Base-by-base conservation (phyloP, 2,888 invertebrate genomes). In the Malachius bipustulatus region DNA sequence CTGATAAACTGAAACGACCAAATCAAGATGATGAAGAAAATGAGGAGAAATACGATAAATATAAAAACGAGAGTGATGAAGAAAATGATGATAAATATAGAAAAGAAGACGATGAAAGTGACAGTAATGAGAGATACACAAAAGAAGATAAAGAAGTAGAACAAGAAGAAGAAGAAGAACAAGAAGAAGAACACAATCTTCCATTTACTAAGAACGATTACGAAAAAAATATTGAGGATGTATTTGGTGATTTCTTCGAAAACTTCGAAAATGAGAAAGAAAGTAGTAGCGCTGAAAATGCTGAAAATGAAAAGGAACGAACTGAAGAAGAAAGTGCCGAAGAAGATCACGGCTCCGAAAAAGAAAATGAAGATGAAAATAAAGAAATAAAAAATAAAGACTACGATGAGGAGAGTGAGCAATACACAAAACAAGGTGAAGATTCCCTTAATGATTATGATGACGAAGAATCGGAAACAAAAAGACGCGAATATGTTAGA, bases 231-330 rank as follows among this genome's bases (percentile, higher is more conserved):
- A 30, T 30, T n/a, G 37, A 38, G 26, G 34, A 36, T 3, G 28
- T 28, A 16, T 16, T 26, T 6, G 35, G 36, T 10, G 16, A 10
- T 4, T 37, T 42, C 27, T 34, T 36, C 4, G 38, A 42, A 34
- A 38, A 43, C 4, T 45, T 39, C 35, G 16, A 40, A 30, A 24
- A 26, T 8, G 31, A 45, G 35, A 39, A 46, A 39, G 44, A 39
- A 26, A 41, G 37, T n/a, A n/a, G n/a, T n/a, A n/a, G n/a, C n/a
- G 15, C 30, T 14, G 27, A 42, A 9, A 32, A 31, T 16, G 15
- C 11, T 14, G 16, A 27, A 12, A 28, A 26, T 4, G 39, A 41
- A 30, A 32, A 38, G 14, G 33, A 40, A 10, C 41, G 44, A 12
- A 27, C 32, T 16, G 32, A 35, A 14, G 36, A 39, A 16, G 37